Percentiles rank a stretch among this genome's conserved stretches.
These are phyloP conservation scores for Amiota communis DNA, from an alignment of 2,888 invertebrate species.

Conservation along the genomic window DNA sequence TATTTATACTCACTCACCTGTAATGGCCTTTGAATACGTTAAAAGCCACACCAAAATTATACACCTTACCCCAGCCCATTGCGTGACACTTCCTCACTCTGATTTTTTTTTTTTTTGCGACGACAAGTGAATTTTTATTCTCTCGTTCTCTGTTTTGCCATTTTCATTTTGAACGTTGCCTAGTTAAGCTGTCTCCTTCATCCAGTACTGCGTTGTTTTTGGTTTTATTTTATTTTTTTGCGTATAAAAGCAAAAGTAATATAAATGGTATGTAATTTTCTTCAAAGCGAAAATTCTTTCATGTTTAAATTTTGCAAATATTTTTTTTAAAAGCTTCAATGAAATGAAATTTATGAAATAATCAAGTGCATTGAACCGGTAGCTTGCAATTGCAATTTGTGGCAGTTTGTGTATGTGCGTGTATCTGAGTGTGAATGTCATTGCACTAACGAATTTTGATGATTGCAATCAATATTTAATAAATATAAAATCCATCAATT, in stretches of 20 bases:
- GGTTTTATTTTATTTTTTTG: neutral
- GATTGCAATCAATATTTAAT: too few species aligned
- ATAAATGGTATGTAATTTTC: neutral
- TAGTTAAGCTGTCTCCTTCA: slow-evolving; percentile 6
- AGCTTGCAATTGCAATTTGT: neutral
- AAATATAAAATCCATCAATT: too few species aligned
- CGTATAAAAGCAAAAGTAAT: slow-evolving; percentile 12
- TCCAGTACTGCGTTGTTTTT: neutral
- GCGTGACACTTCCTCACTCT: too few species aligned
- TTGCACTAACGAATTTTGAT: neutral
- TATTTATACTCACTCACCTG: neutral
- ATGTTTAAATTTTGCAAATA: too few species aligned
- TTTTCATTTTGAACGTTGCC: slow-evolving; percentile 26
- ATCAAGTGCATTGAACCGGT: slow-evolving; percentile 19
- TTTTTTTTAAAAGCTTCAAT: too few species aligned
- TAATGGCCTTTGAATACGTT: neutral
- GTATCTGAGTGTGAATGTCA: slow-evolving; percentile 11
- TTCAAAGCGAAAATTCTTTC: neutral
- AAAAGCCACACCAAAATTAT: neutral
- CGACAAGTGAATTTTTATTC: slow-evolving; percentile 14
- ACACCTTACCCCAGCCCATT: neutral
- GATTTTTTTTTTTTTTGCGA: neutral
- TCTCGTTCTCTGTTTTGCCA: slow-evolving; percentile 19
- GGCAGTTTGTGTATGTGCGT: too few species aligned
- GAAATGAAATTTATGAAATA: neutral